A percentile compares a stretch with the other conserved stretches of the same genome.
phyloP scores from a whole-genome alignment of 1,140 invertebrate genomes.

The Odontomachus brunneus region DNA sequence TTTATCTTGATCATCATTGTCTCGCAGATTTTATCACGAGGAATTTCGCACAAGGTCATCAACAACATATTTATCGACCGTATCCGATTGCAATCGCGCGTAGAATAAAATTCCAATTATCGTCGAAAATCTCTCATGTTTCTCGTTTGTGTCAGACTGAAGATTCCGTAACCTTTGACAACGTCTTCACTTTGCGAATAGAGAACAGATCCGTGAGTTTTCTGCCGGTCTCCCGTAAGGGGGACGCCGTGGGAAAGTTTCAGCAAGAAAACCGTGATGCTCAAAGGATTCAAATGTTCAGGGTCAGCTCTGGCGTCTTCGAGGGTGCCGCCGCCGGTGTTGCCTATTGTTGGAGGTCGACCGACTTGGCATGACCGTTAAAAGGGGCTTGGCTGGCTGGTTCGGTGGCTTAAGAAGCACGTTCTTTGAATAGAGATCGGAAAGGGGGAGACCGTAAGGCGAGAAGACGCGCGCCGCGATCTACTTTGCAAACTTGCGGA shows the following conservation, averaged over 20 bases:
- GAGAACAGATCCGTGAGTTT: slow-evolving; percentile 42
- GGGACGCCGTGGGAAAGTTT: slow-evolving; percentile 77
- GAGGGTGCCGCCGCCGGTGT: slow-evolving; percentile 50
- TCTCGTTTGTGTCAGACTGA: neutral
- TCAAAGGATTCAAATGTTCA: slow-evolving; percentile 74
- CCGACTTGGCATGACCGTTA: slow-evolving; percentile 79
- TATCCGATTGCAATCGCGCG: too few relatives aligned
- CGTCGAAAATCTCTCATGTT: neutral
- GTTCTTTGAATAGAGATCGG: slow-evolving; percentile 68
- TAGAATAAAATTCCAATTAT: neutral
- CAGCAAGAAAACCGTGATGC: slow-evolving; percentile 70
- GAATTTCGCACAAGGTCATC: too few relatives aligned
- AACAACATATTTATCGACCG: too few relatives aligned
- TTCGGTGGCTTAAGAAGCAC: slow-evolving; percentile 69
- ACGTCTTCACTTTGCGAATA: slow-evolving; percentile 40
- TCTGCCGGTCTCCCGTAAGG: slow-evolving; percentile 37
- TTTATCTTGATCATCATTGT: too few relatives aligned
- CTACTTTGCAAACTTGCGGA: slow-evolving; percentile 47
- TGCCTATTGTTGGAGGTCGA: slow-evolving; percentile 78
- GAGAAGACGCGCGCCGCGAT: slow-evolving; percentile 69
- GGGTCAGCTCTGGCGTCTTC: slow-evolving; percentile 74
- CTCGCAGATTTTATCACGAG: too few relatives aligned
- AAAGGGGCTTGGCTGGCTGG: slow-evolving; percentile 67
- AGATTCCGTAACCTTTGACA: neutral
- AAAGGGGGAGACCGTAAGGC: slow-evolving; percentile 66